Evolutionary conservation across 1,140 invertebrate genomes (phyloP), one percentile per base, ranked within the genome.

Genomic region (Ostrea denselamellosa): DNA sequence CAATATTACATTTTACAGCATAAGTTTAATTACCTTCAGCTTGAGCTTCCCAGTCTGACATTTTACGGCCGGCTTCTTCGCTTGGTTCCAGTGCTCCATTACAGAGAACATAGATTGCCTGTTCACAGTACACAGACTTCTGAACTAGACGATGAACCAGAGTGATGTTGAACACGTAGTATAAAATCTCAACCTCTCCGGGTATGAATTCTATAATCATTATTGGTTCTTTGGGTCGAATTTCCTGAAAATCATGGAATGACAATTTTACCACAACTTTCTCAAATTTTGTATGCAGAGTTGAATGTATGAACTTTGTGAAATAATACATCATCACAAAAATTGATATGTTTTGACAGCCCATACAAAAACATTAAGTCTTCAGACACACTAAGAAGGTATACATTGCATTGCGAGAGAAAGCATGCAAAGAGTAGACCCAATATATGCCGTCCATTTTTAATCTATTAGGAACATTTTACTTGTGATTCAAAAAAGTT

Each of bases 71-170:
- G 1, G 34, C 19, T 8, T 86, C 44, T 25, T 71, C 81, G 8
- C 86, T 58, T 14, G 86, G 77, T 7, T 82, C 22, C 19, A 87
- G 8, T 12, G 89, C 85, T 81, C 90, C 83, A 7, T 86, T 68
- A 89, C 92, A 91, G 8, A 91, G 51, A 9, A 92, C n/a, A 9
- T 86, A 90, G 19, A 92, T 56, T 52, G 88, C 86, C 54, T 92
- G 92, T 58, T 89, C 90, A 88, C 92, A 92, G 62, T 91, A 92
- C n/a, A 86, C 85, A 17, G 91, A 85, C 17, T 85, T 54, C 8
- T 87, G 34, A 0, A 92, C 90, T 1, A 90, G 71, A 19, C 68
- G 14, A 0, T 65, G 28, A 12, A 91, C 88, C 14, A 85, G 65
- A 7, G 82, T 56, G 14, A 89, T 28, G 0, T 89, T 86, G 34